These are phyloP conservation scores for Carettochelys insculpta DNA, from an alignment of 2,113 vertebrate species.

Conservation along the genomic window DNA sequence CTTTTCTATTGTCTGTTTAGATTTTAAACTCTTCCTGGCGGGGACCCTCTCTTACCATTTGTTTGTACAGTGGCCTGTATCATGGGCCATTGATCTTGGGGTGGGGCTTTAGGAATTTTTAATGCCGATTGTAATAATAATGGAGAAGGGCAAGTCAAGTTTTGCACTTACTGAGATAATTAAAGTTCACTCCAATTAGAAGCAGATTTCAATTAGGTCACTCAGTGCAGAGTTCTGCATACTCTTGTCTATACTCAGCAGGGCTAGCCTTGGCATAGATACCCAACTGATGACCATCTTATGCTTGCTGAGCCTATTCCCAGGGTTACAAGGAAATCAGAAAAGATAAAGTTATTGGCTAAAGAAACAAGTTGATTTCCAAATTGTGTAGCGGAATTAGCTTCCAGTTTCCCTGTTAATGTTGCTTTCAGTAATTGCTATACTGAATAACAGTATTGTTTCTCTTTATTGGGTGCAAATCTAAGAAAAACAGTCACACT, in stretches of 20 bases:
- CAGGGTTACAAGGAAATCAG: slow-evolving; percentile 59
- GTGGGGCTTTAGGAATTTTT: slow-evolving; percentile 22
- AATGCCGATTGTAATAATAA: slow-evolving; percentile 56
- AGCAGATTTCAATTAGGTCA: slow-evolving; percentile 24
- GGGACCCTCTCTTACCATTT: background rate
- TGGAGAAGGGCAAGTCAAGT: slow-evolving; percentile 1
- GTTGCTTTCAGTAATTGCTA: slow-evolving; percentile 37
- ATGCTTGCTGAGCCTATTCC: slow-evolving; percentile 69
- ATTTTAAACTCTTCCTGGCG: background rate
- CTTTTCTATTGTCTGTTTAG: background rate
- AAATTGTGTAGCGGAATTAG: background rate
- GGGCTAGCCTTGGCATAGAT: background rate
- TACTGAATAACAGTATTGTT: slow-evolving; percentile 48
- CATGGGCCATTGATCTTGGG: background rate
- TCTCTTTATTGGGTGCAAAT: slow-evolving; percentile 46
- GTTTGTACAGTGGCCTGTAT: background rate
- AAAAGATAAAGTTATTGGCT: slow-evolving; percentile 15
- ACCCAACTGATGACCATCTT: slow-evolving; percentile 68
- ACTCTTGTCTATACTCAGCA: slow-evolving; percentile 58
- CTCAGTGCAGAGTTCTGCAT: slow-evolving; percentile 63
- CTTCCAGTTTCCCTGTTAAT: background rate
- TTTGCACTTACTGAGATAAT: slow-evolving; percentile 49
- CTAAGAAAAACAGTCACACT: slow-evolving; percentile 61
- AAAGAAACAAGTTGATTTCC: slow-evolving; percentile 40
- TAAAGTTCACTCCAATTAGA: slow-evolving; percentile 49